Evolutionary conservation across 2,113 vertebrate genomes (phyloP).

Genomic region (Neopipo cinnamomea): DNA sequence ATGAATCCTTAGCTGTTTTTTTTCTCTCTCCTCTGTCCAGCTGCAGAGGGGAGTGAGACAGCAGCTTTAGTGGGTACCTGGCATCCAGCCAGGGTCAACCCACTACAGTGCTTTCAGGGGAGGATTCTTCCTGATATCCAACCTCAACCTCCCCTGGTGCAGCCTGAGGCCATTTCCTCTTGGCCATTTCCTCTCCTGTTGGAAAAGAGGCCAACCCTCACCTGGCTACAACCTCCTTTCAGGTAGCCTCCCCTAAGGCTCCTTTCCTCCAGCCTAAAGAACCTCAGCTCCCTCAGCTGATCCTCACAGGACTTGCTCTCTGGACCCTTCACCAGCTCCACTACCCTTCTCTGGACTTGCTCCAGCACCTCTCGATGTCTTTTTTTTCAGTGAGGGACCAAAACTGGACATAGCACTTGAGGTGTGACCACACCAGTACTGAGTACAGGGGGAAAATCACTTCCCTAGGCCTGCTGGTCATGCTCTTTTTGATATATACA

Average conservation of each 20-base stretch:
- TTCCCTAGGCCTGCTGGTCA: neutral
- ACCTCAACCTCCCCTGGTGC: neutral
- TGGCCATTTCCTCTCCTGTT: too few species aligned
- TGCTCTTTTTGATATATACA: neutral
- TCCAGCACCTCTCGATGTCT: neutral
- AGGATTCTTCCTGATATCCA: neutral
- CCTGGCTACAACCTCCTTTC: neutral
- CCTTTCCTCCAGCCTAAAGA: neutral
- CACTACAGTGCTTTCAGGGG: neutral
- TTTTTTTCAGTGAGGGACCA: neutral
- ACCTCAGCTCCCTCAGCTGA: neutral
- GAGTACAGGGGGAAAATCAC: neutral
- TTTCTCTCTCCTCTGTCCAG: too few species aligned
- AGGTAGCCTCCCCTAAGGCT: neutral
- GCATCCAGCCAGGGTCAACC: too few species aligned
- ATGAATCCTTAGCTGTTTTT: too few species aligned
- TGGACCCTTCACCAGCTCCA: neutral
- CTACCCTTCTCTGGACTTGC: rapidly evolving
- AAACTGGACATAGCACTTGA: neutral
- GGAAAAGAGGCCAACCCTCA: neutral
- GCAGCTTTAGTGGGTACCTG: too few species aligned
- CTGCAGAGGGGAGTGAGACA: too few species aligned
- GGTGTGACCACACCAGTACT: neutral
- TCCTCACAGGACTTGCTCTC: neutral
- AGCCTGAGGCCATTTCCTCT: neutral